Conservation (phyloP, 2,113 vertebrate species). For the Pomatostomus ruficeps region DNA sequence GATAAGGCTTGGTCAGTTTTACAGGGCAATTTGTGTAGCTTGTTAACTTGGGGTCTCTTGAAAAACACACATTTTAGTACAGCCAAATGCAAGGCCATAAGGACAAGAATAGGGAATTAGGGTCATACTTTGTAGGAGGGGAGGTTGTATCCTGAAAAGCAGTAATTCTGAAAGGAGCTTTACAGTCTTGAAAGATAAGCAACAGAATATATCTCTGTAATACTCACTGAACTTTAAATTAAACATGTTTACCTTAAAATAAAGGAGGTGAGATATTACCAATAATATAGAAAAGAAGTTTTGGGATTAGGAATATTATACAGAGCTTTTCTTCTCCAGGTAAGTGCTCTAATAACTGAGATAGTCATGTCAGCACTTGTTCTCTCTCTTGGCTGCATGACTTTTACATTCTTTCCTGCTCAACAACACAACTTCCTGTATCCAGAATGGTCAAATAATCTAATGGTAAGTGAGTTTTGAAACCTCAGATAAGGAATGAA, state of each 20-base stretch:
- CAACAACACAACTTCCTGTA: neutral
- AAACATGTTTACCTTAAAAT: neutral
- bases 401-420: slow-evolving; percentile 40
- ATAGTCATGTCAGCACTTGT: slow-evolving; percentile 18
- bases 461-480: neutral
- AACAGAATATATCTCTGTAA: neutral
- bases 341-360: neutral
- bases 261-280: neutral
- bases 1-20: slow-evolving; percentile 27
- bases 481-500: neutral
- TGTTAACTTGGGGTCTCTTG: slow-evolving; percentile 27
- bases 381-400: neutral
- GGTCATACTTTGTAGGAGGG: neutral
- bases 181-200: slow-evolving; percentile 13
- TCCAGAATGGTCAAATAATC: slow-evolving; percentile 3
- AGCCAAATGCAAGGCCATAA: slow-evolving; percentile 51
- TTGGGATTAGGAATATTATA: neutral
- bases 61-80: slow-evolving; percentile 29
- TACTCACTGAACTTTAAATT: neutral
- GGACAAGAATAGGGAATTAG: slow-evolving; percentile 38
- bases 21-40: slow-evolving; percentile 36
- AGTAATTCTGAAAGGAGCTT: slow-evolving; percentile 13
- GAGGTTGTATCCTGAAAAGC: slow-evolving; percentile 20
- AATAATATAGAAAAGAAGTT: neutral
- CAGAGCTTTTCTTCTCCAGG: neutral